Evolutionary conservation across 1,140 invertebrate genomes (phyloP).

Genomic region (Paralvinella palmiformis): DNA sequence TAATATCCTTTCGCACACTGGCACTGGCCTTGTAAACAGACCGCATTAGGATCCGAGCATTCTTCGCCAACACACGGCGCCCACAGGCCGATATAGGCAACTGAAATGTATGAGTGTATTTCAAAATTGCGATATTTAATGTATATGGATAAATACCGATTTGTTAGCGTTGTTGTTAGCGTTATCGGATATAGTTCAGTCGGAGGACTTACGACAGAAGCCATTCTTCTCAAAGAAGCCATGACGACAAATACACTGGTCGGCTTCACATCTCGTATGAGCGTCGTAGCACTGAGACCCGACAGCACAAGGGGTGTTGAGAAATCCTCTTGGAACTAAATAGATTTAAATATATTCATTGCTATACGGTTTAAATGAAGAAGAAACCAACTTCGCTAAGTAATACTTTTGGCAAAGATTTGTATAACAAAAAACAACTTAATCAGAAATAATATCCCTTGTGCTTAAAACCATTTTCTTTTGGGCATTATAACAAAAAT

Average conservation of each 20-base stretch:
- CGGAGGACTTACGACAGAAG: neutral
- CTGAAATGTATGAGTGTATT: neutral
- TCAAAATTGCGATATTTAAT: neutral
- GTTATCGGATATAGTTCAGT: neutral
- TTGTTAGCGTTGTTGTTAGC: neutral
- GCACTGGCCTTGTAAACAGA: constrained; percentile 5
- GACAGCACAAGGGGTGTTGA: neutral
- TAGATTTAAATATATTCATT: neutral
- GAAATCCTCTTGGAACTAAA: neutral
- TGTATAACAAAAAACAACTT: neutral
- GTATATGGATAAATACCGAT: neutral
- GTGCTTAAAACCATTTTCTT: neutral
- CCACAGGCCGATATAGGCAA: constrained; percentile 2
- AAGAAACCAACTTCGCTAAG: neutral
- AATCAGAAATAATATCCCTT: neutral
- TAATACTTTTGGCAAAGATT: neutral
- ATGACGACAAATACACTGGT: neutral
- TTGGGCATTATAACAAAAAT: too few species aligned
- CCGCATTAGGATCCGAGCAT: neutral
- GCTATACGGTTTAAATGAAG: neutral
- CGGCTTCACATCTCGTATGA: neutral
- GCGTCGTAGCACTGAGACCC: neutral
- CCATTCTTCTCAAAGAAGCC: neutral
- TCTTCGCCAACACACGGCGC: neutral
- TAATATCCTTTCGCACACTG: neutral